Conservation (phyloP, 2,797 vertebrate species). For the Micrastur ruficollis region DNA sequence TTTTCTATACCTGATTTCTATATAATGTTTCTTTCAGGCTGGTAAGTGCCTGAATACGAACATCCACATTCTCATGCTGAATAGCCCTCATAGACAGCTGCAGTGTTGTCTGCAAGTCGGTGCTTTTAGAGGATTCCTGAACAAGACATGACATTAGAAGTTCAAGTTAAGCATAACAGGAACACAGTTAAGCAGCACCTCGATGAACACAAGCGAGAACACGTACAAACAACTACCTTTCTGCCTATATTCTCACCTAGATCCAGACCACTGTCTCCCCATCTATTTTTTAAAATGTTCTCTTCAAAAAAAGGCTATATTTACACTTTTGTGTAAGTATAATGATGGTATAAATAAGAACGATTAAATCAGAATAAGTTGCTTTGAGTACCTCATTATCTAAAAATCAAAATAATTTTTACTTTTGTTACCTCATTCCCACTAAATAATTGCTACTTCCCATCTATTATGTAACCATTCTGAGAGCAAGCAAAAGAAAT, state of each 20-base stretch:
- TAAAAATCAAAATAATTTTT: neutral
- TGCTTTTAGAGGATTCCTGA: constrained; percentile 91
- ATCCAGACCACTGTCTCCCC: neutral
- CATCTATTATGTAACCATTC: neutral
- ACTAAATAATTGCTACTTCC: neutral
- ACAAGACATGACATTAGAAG: neutral
- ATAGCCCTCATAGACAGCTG: constrained; percentile 95
- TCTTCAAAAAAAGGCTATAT: neutral
- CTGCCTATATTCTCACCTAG: neutral
- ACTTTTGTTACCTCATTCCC: neutral
- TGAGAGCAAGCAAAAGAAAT: neutral
- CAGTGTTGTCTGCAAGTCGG: constrained; percentile 86
- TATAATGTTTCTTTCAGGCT: constrained; percentile 93
- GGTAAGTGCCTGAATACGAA: constrained; percentile 93
- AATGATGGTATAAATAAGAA: neutral
- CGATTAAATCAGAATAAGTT: neutral
- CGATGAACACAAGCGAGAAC: neutral
- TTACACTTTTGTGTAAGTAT: neutral
- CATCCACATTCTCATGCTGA: constrained; percentile 96
- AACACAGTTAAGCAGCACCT: neutral
- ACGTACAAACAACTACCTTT: neutral
- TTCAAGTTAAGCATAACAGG: neutral
- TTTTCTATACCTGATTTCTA: constrained; percentile 86
- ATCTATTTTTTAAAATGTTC: neutral
- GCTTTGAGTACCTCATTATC: neutral